These are phyloP conservation scores for Smittia aterrima DNA, from an alignment of 2,888 invertebrate genomes.

Conservation along the genomic window DNA sequence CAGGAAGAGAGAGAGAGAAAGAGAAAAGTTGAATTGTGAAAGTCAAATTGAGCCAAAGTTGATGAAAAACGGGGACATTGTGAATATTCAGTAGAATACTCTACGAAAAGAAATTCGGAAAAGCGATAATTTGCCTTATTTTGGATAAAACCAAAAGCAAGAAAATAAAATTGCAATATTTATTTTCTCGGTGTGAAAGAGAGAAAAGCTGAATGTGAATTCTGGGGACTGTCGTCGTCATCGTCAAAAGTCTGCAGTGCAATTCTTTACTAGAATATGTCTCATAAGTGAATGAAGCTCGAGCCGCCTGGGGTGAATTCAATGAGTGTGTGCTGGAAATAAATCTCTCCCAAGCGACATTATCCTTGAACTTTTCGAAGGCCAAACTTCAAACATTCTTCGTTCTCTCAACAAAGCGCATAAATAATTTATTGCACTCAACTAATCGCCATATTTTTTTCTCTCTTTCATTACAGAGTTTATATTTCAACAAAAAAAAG, in stretches of 20 bases:
- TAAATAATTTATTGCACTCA: slow-evolving; percentile 12
- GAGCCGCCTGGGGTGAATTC: not conserved
- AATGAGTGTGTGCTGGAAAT: not conserved
- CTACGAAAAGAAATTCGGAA: not conserved
- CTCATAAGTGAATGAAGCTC: not conserved
- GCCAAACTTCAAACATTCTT: not conserved
- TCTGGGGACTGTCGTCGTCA: not conserved
- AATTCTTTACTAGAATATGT: not conserved
- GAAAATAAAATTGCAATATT: slow-evolving; percentile 1
- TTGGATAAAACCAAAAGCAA: not conserved
- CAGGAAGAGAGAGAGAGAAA: too few relatives aligned
- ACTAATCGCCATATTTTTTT: slow-evolving; percentile 28
- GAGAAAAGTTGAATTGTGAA: slow-evolving; percentile 13
- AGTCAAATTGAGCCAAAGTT: not conserved
- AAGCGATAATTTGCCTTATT: slow-evolving; percentile 24
- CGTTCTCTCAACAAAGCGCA: not conserved
- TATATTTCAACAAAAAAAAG: slow-evolving; percentile 19
- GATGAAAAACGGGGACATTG: not conserved
- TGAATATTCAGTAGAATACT: too few relatives aligned
- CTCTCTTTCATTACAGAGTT: slow-evolving; percentile 31
- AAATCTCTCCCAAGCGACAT: not conserved
- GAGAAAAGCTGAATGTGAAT: slow-evolving; percentile 1
- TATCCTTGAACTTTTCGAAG: slow-evolving; percentile 40
- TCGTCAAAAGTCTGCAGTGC: not conserved
- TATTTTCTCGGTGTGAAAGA: slow-evolving; percentile 9